Evolutionary conservation across 2,888 invertebrate genomes (phyloP).

Genomic region (Thera obeliscata): DNA sequence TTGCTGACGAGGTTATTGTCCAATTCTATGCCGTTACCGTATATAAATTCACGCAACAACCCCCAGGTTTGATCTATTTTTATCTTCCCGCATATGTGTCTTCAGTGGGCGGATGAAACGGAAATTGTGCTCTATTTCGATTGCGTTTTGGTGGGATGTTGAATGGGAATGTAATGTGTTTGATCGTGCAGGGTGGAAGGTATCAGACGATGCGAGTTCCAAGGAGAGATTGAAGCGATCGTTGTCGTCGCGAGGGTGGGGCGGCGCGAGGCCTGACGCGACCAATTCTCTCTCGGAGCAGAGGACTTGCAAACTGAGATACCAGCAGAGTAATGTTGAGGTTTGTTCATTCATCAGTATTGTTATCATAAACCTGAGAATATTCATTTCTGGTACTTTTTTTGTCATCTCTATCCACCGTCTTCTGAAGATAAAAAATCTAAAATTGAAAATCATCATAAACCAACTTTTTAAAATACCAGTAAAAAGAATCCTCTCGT

Average conservation of each 20-base stretch:
- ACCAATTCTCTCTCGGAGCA: slow-evolving; percentile 87
- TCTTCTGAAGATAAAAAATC: neutral
- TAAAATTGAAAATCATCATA: neutral
- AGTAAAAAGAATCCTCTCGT: neutral
- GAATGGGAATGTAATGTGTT: slow-evolving; percentile 22
- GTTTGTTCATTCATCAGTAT: slow-evolving; percentile 63
- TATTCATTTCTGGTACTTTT: too few species aligned
- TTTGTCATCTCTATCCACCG: too few species aligned
- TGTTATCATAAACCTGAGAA: too few species aligned
- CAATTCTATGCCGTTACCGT: slow-evolving; percentile 42
- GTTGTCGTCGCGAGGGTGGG: slow-evolving; percentile 84
- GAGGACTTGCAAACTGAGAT: slow-evolving; percentile 90
- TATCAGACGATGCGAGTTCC: slow-evolving; percentile 88
- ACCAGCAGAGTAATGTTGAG: slow-evolving; percentile 96
- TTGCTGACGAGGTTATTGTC: slow-evolving; percentile 45
- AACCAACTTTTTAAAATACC: neutral
- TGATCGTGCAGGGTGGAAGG: slow-evolving; percentile 90
- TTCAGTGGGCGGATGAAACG: slow-evolving; percentile 24
- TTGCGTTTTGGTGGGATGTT: slow-evolving; percentile 20
- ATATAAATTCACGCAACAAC: slow-evolving; percentile 45
- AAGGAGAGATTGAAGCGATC: slow-evolving; percentile 86
- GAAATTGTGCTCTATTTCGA: slow-evolving; percentile 36
- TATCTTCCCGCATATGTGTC: slow-evolving; percentile 40
- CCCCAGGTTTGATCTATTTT: slow-evolving; percentile 46
- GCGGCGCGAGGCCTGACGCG: slow-evolving; percentile 84